Evolutionary conservation across 2,113 vertebrate genomes (phyloP), one percentile per base, ranked within the genome.

Genomic region (Spea bombifrons): DNA sequence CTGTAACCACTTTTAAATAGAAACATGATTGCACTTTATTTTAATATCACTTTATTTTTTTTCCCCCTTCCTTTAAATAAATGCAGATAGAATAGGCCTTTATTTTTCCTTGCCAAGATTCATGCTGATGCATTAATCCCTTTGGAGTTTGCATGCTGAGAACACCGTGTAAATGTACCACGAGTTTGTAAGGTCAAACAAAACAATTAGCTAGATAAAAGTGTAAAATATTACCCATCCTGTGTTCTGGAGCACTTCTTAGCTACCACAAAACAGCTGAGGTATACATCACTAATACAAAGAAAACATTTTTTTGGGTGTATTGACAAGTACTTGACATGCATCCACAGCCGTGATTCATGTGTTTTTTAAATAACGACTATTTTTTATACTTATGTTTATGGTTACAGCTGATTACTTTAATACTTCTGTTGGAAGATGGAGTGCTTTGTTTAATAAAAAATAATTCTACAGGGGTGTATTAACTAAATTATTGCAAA

Each of bases 1-100:
- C 88, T 84, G 82, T 83, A 88, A 86, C 84, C 45, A 78, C 83
- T 89, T 88, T 87, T 84, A 88, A 89, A 88, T 85, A 83, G 84
- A 87, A 88, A 82, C 59, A 84, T 53, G 80, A 86, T 86, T 86
- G 87, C 86, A 86, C 75, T 83, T 80, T 67, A 57, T 84, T 87
- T 86, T 82, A 85, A 83, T 84, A 82, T 85, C 88, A 84, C 66
- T 44, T 49, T 12, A 68, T 82, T 84, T 83, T 68, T n/a, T 71
- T 53, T 47, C 8, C 47, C 73, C 78, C 83, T 73, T 82, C 75
- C 81, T 85, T 63, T 85, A 79, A 82, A 66, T 66, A 82, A 83
- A 15, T 71, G 70, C 17, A 3, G 46, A 83, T 76, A 75, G 83
- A 87, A 83, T 66, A 78, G 77, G 10, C 59, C 9, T 48, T 81